phyloP scores from a whole-genome alignment of 1,140 invertebrate genomes.

The Ridgeia piscesae region DNA sequence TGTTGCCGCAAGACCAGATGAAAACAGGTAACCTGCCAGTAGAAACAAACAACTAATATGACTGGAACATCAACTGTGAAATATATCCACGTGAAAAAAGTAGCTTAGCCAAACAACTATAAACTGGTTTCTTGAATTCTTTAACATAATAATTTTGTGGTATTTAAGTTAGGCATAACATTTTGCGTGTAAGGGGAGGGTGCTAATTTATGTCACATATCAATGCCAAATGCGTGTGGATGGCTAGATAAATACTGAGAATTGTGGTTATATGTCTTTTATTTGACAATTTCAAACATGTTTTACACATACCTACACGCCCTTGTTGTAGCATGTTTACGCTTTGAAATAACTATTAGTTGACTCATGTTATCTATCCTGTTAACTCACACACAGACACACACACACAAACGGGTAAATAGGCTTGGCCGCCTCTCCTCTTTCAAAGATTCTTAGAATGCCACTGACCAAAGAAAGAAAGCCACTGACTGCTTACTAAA shows the following conservation, averaged over 20 bases:
- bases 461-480: neutral
- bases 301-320: neutral
- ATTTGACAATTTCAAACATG: constrained; percentile 1
- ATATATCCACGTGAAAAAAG: neutral
- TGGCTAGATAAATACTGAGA: too few relatives aligned
- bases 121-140: constrained; percentile 21
- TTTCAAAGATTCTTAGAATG: neutral
- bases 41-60: neutral
- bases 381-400: too few relatives aligned
- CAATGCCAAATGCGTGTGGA: too few relatives aligned
- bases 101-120: neutral
- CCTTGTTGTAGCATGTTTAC: neutral
- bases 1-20: constrained; percentile 87
- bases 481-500: neutral
- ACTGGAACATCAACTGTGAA: neutral
- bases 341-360: too few relatives aligned
- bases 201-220: too few relatives aligned
- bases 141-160: too few relatives aligned
- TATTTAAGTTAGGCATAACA: too few relatives aligned
- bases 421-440: too few relatives aligned
- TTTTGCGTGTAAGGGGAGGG: too few relatives aligned
- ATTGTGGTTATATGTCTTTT: neutral
- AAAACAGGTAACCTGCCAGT: constrained; percentile 62
- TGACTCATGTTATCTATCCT: too few relatives aligned
- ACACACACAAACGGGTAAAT: too few relatives aligned